These are phyloP conservation scores for Larimichthys polyactis DNA, from an alignment of 2,113 vertebrate species.

Conservation along the genomic window DNA sequence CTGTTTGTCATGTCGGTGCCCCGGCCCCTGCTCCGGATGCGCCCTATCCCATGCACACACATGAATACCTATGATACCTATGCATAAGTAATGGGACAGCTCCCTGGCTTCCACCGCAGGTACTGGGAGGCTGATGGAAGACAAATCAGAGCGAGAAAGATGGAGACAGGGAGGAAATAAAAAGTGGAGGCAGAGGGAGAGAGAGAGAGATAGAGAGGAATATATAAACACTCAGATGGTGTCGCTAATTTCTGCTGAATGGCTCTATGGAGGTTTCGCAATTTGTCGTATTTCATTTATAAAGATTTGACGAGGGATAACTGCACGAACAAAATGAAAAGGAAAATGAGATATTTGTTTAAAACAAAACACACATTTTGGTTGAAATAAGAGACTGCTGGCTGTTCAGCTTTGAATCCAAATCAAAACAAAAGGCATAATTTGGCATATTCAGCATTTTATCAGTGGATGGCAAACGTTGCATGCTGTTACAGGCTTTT, in stretches of 20 bases:
- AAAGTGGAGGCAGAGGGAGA: conserved; percentile 30
- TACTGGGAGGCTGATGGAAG: conserved; percentile 71
- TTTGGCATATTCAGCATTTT: not conserved
- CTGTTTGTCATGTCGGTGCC: conserved; percentile 85
- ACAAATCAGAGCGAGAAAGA: conserved; percentile 71
- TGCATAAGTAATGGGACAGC: conserved; percentile 87
- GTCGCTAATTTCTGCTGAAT: conserved; percentile 33
- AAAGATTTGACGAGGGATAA: conserved; percentile 8
- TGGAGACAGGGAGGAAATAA: conserved; percentile 72
- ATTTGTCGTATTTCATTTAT: conserved; percentile 18
- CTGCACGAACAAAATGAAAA: not conserved
- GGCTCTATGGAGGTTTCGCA: not conserved
- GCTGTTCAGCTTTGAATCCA: not conserved
- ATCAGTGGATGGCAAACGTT: not conserved
- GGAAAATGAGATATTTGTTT: not conserved
- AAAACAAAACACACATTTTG: accelerated
- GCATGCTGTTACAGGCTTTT: not conserved
- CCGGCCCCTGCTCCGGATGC: conserved; percentile 75
- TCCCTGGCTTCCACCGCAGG: conserved; percentile 53
- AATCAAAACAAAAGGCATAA: not conserved
- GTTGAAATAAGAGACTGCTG: not conserved
- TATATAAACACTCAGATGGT: conserved; percentile 46
- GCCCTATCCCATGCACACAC: conserved; percentile 80
- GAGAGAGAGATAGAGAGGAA: conserved; percentile 40
- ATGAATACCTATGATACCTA: conserved; percentile 89